Evolutionary conservation across 2,113 vertebrate species (phyloP).

Genomic region (Sapajus apella): DNA sequence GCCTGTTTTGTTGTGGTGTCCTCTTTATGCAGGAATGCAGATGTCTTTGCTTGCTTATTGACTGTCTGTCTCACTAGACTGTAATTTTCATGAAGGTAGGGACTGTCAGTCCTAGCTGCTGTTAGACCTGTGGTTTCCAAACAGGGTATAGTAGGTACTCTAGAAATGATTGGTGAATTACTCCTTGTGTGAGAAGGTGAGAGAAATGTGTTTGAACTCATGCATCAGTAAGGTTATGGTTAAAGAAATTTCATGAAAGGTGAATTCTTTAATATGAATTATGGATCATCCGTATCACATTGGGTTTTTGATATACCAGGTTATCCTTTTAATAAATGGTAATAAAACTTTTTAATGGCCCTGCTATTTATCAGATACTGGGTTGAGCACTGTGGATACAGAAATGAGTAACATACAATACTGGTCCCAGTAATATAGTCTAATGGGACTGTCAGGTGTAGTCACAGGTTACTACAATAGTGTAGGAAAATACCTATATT

Average conservation of each 20-base stretch:
- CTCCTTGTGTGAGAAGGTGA: not conserved
- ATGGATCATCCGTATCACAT: not conserved
- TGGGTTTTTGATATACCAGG: not conserved
- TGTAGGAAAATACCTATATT: not conserved
- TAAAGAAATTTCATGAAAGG: slow-evolving; percentile 20
- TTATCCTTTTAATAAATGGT: slow-evolving; percentile 31
- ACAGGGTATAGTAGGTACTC: not conserved
- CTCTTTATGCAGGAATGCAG: not conserved
- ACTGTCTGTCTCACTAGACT: not conserved
- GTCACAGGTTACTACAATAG: not conserved
- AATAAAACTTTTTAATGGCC: not conserved
- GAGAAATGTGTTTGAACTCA: not conserved
- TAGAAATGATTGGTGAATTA: not conserved
- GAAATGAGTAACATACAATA: not conserved
- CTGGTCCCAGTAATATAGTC: not conserved
- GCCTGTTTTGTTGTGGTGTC: not conserved
- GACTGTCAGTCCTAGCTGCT: not conserved
- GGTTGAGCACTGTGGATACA: not conserved
- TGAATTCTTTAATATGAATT: slow-evolving; percentile 15
- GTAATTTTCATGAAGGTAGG: not conserved
- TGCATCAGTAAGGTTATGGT: not conserved
- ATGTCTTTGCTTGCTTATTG: not conserved
- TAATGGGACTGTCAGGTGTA: not conserved
- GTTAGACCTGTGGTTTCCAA: not conserved
- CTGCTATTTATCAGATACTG: not conserved